These are phyloP conservation scores for Drosophila kanapiae DNA, from an alignment of 1,140 invertebrate species.

Conservation along the genomic window DNA sequence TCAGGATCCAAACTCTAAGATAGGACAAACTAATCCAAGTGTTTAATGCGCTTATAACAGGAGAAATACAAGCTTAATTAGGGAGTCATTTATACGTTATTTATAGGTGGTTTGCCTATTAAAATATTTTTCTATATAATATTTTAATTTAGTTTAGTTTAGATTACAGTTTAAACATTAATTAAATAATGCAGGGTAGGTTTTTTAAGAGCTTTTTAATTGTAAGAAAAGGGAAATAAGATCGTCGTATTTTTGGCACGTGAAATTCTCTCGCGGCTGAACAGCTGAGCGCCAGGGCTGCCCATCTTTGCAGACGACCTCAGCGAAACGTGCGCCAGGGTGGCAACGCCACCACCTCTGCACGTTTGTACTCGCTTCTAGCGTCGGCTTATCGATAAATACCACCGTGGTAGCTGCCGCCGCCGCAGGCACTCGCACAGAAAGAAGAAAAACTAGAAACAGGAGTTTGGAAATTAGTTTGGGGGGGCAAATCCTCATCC, in stretches of 20 bases:
- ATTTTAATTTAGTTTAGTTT: too few relatives aligned
- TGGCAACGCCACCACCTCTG: conserved; percentile 18
- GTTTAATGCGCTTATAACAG: too few relatives aligned
- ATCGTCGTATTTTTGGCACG: neutral
- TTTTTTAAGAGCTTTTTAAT: too few relatives aligned
- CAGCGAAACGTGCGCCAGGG: neutral
- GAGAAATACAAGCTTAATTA: too few relatives aligned
- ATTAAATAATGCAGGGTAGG: neutral
- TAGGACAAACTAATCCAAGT: too few relatives aligned
- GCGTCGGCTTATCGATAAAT: conserved; percentile 36
- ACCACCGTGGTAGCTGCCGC: neutral
- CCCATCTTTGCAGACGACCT: neutral
- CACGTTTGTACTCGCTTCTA: conserved; percentile 8
- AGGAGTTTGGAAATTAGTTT: neutral
- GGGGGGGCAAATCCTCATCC: neutral
- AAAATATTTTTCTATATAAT: too few relatives aligned
- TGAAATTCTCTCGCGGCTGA: conserved; percentile 6
- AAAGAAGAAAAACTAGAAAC: conserved; percentile 5
- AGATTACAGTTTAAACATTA: too few relatives aligned
- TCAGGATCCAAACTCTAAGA: too few relatives aligned
- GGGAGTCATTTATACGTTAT: too few relatives aligned
- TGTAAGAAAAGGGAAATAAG: neutral
- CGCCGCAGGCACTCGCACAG: neutral
- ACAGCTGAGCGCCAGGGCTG: conserved; percentile 8
- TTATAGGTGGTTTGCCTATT: too few relatives aligned